Base-by-base conservation (phyloP, 2,888 invertebrate species). In the Drosophila melanosoma region DNA sequence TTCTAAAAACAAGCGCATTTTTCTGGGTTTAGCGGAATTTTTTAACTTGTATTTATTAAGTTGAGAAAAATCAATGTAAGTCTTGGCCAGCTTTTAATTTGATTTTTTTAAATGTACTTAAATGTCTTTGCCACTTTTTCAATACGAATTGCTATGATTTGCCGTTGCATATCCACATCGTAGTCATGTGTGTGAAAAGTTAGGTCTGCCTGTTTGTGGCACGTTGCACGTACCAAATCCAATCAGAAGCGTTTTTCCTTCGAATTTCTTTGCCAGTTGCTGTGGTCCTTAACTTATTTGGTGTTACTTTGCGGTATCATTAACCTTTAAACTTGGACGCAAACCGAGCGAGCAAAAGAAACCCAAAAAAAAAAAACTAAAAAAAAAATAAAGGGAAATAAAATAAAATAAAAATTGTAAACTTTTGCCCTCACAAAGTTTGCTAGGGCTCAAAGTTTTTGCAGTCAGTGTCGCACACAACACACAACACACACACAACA, bases 231-330 rank as follows among this genome's bases (percentile, higher is more conserved):
- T 79, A 75, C 56, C 85, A 85, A 85, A 87, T 85, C 81, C 87
- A 86, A 87, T 87, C 85, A 87, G 71, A 72, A 62, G 76, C 81
- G 81, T 62, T 77, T 81, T 81, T 73, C 70, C 69, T 67, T 69
- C 68, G 69, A 59, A 69, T 54, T 57, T 64, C 63, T 12, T 40
- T 56, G 63, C 42, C 48, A 33, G 45, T 58, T 59, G 58, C 56
- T 53, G 58, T 59, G 69, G 67, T 73, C 65, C 85, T 82, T 87
- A 87, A 86, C 88, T 83, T 87, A 78, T 86, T 83, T 87, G 88
- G 88, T 87, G 82, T 82, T 82, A 82, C 82, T 82, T 82, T 82
- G 82, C 74, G 88, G 85, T 86, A 86, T 86, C 88, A 86, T 86
- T 86, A 87, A 86, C 85, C 88, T 86, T 86, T 87, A 86, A 86